Evolutionary conservation across 2,888 invertebrate species (phyloP), one percentile per base, ranked within the genome.

Genomic region (Zonitis immaculata): DNA sequence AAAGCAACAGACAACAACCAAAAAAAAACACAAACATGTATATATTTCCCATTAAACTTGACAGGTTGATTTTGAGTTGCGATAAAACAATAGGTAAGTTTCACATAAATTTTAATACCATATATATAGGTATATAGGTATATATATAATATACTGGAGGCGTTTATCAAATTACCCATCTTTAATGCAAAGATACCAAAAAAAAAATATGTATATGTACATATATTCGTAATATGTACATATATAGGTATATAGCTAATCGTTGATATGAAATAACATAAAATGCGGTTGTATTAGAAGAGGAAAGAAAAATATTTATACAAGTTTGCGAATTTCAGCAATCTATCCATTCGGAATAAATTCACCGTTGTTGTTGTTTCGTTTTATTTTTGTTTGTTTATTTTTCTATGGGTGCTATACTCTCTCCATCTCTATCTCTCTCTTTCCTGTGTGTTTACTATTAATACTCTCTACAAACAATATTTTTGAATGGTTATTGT

Each of bases 1-100:
- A n/a, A n/a, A n/a, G n/a, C n/a, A n/a, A n/a, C n/a, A n/a, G n/a
- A n/a, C n/a, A n/a, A n/a, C n/a, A n/a, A n/a, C n/a, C n/a, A n/a
- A n/a, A n/a, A n/a, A n/a, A n/a, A n/a, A n/a, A n/a, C n/a, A n/a
- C n/a, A n/a, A n/a, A n/a, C 47, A 30, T 16, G 44, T 45, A 48
- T 52, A 45, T 44, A 22, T 11, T 27, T 22, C 44, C 45, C 22
- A 49, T 52, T 44, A 47, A 20, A 20, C 7, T 26, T 47, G 52
- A 49, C 48, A 52, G 44, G 35, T 44, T 42, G 52, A 48, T 52
- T 35, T 16, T 28, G 0, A 35, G 1, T 8, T 8, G 14, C 16
- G 35, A 35, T 35, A 35, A 35, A n/a, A n/a, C 35, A 16, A 16
- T 28, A 5, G 5, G 9, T 14, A 2, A 32, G n/a, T n/a, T n/a